phyloP scores from a whole-genome alignment of 2,888 invertebrate genomes.

The Catocala nupta region DNA sequence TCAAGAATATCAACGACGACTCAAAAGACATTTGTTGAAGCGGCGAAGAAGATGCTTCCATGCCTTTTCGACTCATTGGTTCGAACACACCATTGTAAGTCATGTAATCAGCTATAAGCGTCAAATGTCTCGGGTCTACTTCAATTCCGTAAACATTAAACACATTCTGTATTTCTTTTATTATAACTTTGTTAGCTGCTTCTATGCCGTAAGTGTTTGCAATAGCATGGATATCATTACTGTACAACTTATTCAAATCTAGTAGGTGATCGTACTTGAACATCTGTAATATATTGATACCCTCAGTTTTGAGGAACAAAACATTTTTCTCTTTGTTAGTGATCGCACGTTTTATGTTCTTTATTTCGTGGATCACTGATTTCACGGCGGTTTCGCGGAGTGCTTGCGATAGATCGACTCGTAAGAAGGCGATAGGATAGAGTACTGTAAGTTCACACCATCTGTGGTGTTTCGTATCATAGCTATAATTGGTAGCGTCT shows the following conservation, averaged over 20 bases:
- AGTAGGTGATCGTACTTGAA: slow-evolving; percentile 93
- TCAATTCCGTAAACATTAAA: slow-evolving; percentile 99
- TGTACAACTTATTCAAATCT: slow-evolving; percentile 94
- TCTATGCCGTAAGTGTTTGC: slow-evolving; percentile 98
- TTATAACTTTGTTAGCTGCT: slow-evolving; percentile 96
- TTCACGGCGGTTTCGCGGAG: slow-evolving; percentile 90
- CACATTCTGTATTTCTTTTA: slow-evolving; percentile 98
- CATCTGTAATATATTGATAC: slow-evolving; percentile 97
- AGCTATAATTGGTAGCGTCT: slow-evolving; percentile 89
- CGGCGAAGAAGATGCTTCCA: slow-evolving; percentile 96
- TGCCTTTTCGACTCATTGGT: slow-evolving; percentile 96
- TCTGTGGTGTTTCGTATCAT: slow-evolving; percentile 91
- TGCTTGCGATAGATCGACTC: slow-evolving; percentile 92
- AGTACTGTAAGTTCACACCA: slow-evolving; percentile 95
- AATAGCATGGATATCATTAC: slow-evolving; percentile 97
- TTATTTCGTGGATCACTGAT: slow-evolving; percentile 93
- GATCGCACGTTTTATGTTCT: slow-evolving; percentile 94
- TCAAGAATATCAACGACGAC: slow-evolving; percentile 95
- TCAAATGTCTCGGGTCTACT: slow-evolving; percentile 97
- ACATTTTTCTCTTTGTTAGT: slow-evolving; percentile 90
- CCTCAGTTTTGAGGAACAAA: slow-evolving; percentile 96
- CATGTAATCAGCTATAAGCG: slow-evolving; percentile 98
- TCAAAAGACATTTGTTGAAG: slow-evolving; percentile 99
- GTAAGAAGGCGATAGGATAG: slow-evolving; percentile 84
- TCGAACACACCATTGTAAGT: slow-evolving; percentile 96